Base-by-base conservation (phyloP, 2,888 invertebrate genomes). In the Lasioglossum oenotherae region DNA sequence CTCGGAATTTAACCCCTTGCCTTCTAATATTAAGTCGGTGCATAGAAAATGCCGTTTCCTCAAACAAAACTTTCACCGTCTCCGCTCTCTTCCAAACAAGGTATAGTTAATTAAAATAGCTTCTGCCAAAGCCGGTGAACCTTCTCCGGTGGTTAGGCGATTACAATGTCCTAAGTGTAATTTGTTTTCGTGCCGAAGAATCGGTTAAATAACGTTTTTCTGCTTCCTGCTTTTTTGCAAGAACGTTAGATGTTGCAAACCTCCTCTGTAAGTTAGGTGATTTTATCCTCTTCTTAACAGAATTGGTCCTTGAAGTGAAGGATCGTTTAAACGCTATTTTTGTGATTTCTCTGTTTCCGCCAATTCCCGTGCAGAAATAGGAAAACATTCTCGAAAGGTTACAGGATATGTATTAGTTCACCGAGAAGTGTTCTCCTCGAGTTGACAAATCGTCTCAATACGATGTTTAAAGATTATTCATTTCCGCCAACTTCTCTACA, bases 1-100 rank as follows among this genome's bases (percentile, higher is more conserved):
- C 74, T 75, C 69, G 80, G 41, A 23, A 67, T 80, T 80, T 75
- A 80, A 41, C 49, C 67, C 67, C 31, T 67, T 67, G 35, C 67
- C 67, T 67, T 35, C 31, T 35, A 19, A 35, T 35, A 35, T 67
- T 67, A 35, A 35, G 31, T 35, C 14, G 67, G 31, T 35, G 67
- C 67, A 67, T 67, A 67, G 16, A 35, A 67, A 35, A 67, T 35
- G 67, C 8, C 31, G 19, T 67, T 67, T 67, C 31, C 31, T 16
- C 35, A 8, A 31, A 67, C 35, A 31, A 67, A 67, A 67, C 67
- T 67, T 67, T 19, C 35, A 3, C 19, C 67, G 19, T 35, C 35
- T 16, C 5, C 67, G 19, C n/a, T 27, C 5, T 60, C 60, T 60
- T 60, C 60, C 14, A 60, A 60, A 60, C 60, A 60, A 60, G 60